phyloP scores from a whole-genome alignment of 1,140 invertebrate genomes.

The Heliconius nattereri region DNA sequence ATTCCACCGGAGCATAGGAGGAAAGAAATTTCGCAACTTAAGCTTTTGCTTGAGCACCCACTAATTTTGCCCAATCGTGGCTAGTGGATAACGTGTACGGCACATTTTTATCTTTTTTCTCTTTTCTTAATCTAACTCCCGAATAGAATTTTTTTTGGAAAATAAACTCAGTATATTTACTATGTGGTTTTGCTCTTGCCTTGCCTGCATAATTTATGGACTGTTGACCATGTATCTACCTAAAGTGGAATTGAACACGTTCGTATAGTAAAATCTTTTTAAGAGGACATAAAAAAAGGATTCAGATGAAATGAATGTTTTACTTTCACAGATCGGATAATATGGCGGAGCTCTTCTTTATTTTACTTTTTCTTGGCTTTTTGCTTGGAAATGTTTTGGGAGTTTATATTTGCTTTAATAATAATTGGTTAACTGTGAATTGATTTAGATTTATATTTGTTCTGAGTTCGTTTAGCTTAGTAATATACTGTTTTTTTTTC shows the following conservation, averaged over 20 bases:
- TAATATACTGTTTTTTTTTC: too few relatives aligned
- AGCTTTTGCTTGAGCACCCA: constrained; percentile 64
- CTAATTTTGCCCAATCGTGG: constrained; percentile 65
- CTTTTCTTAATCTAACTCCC: constrained; percentile 33
- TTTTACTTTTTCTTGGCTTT: neutral
- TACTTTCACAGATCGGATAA: constrained; percentile 16
- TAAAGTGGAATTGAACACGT: constrained; percentile 47
- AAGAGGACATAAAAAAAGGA: constrained; percentile 25
- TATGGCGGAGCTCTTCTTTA: constrained; percentile 12
- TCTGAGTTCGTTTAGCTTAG: neutral
- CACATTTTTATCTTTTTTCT: constrained; percentile 50
- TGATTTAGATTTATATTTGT: neutral
- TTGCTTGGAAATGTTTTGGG: neutral
- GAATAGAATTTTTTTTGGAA: constrained; percentile 29
- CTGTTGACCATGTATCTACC: constrained; percentile 47
- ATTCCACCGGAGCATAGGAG: constrained; percentile 59
- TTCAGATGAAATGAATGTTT: constrained; percentile 25
- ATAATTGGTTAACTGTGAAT: neutral
- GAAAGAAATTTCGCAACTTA: constrained; percentile 77
- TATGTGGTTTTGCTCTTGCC: constrained; percentile 48
- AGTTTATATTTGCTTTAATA: neutral
- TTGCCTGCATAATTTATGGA: constrained; percentile 51
- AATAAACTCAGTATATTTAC: constrained; percentile 51
- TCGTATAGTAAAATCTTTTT: constrained; percentile 32
- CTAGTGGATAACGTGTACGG: constrained; percentile 58